Base-by-base conservation (phyloP, 2,888 invertebrate species). In the Ophion ellenae region DNA sequence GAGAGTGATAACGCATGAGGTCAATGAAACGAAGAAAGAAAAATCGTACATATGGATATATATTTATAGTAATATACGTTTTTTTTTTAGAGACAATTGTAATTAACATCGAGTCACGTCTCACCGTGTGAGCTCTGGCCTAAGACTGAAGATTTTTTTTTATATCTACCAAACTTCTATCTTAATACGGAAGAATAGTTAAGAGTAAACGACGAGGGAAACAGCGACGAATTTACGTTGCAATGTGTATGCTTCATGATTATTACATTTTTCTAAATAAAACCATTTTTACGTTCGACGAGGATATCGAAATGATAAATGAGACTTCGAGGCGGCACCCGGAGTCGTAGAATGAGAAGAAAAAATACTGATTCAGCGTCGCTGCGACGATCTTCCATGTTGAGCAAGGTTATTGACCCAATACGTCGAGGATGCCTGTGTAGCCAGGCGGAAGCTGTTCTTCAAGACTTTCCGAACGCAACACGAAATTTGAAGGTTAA, bases 31-130 rank as follows among this genome's bases (percentile, higher is more conserved):
- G 17, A 17, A 9, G 9, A 17, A 11, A 5, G 6, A 32, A 73
- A 36, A 1, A 20, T 36, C 59, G 73, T 59, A 59, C 53, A 70
- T 53, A 28, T 36, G 73, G n/a, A 59, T 28, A 36, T 73, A 63
- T 45, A 63, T 63, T 45, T 64, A 61, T 45, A 77, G 59, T 57
- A n/a, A 77, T 77, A 57, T 77, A 77, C 57, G 61, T 17, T 77
- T 57, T 76, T 32, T 59, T 11, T n/a, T 32, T 32, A 36, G 20
- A 66, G 20, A 32, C 14, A 24, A 67, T 53, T 36, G 64, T 67
- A 69, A 32, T 24, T 67, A 71, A 53, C 9, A 36, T 71, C 32
- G 32, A 63, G 47, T 61, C n/a, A n/a, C 45, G 45, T 69, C 70
- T 79, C 71, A 71, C 79, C 47, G 61, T 6, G 79, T 71, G 71